Evolutionary conservation across 2,797 vertebrate species (phyloP).

Genomic region (Nasua narica): DNA sequence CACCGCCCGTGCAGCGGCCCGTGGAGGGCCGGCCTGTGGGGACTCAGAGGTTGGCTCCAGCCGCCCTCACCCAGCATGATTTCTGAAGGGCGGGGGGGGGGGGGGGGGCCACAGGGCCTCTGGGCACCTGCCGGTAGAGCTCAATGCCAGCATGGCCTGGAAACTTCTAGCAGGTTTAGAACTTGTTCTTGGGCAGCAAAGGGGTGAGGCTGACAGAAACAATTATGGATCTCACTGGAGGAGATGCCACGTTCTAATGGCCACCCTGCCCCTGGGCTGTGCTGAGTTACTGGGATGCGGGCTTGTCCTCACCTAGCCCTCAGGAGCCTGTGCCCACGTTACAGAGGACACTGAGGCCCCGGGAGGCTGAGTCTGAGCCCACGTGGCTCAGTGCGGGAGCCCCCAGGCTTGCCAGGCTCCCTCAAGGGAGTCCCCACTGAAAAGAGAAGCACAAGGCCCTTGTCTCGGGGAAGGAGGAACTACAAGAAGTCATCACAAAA

Average conservation of each 20-base stretch:
- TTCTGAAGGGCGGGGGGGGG: not conserved
- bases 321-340: not conserved
- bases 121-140: not conserved
- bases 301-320: not conserved
- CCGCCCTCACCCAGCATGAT: not conserved
- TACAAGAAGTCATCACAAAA: not conserved
- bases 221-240: not conserved
- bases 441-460: no score
- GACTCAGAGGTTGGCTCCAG: not conserved
- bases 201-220: not conserved
- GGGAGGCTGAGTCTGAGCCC: not conserved
- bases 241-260: not conserved
- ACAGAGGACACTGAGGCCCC: not conserved
- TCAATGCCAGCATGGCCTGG: not conserved
- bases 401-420: not conserved
- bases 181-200: not conserved
- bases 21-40: not conserved
- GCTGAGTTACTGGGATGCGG: no score
- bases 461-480: not conserved
- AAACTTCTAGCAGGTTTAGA: not conserved
- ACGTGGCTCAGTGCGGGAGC: not conserved
- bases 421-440: not conserved
- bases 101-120: not conserved
- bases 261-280: not conserved
- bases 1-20: not conserved